Base-by-base conservation (phyloP, 2,797 vertebrate genomes). In the Rousettus madagascariensis region DNA sequence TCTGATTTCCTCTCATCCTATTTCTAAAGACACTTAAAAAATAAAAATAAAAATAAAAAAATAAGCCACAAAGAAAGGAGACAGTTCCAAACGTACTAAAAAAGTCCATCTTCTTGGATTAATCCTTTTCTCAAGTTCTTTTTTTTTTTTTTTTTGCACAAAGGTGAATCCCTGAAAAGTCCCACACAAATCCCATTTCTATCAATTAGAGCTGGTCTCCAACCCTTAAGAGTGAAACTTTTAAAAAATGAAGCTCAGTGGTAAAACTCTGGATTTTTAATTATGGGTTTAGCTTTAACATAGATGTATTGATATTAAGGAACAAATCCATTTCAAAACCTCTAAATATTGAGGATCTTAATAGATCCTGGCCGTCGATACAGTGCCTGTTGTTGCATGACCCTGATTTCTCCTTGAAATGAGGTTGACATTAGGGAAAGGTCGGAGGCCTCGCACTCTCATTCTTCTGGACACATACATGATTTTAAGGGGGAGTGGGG, bases 1-100 rank as follows among this genome's bases (percentile, higher is more conserved):
- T 94, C 94, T 95, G 84, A 82, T 85, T 82, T 94, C 75, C 75
- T 77, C 69, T 61, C 61, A 46, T 72, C 9, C 36, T 38, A 75
- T 38, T 92, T 93, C 68, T 80, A 80, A 90, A 96, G 74, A 61
- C 15, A 30, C 68, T 85, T 24, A 36, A 87, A 89, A 51, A 90
- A 46, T 24, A 36, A 87, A 89, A 51, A 90, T 41, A 55, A 88
- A 46, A 33, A 33, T 33, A 33, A 33, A 46, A 28, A 68, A 94
- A 41, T n/a, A 66, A 94, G 26, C 57, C 72, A 38, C 83, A 55
- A 43, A 79, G 26, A 95, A 90, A 90, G 46, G 46, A 71, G 49
- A n/a, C 22, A 7, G 9, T 43, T 13, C 0, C 7, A 74, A 80
- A 91, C 41, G 20, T 38, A 82, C 57, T 2, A 7, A 80, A 24